A percentile compares a stretch with the other conserved stretches of the same genome.
Conservation (phyloP, 2,888 invertebrate species). For the Loripinus fragilis region DNA sequence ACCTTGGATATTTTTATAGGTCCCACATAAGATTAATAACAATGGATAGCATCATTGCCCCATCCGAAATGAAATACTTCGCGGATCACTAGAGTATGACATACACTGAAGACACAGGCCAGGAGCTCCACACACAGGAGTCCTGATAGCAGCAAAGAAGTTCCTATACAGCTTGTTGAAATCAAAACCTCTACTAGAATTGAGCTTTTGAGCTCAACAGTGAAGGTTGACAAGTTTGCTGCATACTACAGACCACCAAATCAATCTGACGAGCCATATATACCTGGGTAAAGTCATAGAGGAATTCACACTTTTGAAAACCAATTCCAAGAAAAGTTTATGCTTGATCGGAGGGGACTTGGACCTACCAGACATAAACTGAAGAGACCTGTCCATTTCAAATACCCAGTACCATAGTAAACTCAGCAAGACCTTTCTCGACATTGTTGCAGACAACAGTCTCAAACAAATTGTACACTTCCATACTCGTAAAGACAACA, state of each 20-base stretch:
- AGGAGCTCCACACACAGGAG: neutral
- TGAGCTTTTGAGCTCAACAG: neutral
- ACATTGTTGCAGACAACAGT: too few relatives aligned
- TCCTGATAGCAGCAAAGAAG: too few relatives aligned
- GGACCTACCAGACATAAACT: too few relatives aligned
- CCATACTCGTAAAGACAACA: neutral
- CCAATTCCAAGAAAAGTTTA: slow-evolving; percentile 9
- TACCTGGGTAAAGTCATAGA: neutral
- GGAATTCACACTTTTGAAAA: too few relatives aligned
- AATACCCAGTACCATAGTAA: too few relatives aligned
- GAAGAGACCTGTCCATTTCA: neutral
- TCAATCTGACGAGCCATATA: slow-evolving; percentile 11
- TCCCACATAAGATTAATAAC: too few relatives aligned
- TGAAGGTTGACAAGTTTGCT: neutral
- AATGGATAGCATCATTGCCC: neutral
- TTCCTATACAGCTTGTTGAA: neutral
- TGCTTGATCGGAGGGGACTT: neutral
- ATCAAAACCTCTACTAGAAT: neutral
- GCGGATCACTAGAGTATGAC: neutral
- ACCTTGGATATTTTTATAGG: too few relatives aligned
- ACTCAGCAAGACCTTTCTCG: too few relatives aligned
- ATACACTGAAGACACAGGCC: neutral
- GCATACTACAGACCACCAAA: slow-evolving; percentile 23
- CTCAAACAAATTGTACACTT: too few relatives aligned
- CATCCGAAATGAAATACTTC: neutral